Evolutionary conservation across 1,140 invertebrate species (phyloP), one percentile per base, ranked within the genome.

Genomic region (Paralvinella palmiformis): DNA sequence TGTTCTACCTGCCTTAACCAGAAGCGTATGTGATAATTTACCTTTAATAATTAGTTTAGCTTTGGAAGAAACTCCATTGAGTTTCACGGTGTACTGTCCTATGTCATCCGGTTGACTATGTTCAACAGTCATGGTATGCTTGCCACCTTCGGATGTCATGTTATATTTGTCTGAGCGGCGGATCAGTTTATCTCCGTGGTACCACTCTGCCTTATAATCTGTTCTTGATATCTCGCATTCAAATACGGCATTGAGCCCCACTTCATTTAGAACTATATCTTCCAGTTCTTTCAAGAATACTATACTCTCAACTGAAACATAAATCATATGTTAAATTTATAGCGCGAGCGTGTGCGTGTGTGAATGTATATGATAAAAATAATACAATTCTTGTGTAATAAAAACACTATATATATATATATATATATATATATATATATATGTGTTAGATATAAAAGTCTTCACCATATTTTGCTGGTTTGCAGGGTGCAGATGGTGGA

Each of bases 401-500:
- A n/a, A n/a, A n/a, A n/a, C n/a, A n/a, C n/a, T n/a, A n/a, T n/a
- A n/a, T n/a, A n/a, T n/a, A n/a, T n/a, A n/a, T n/a, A n/a, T n/a
- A n/a, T n/a, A n/a, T n/a, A n/a, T n/a, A n/a, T n/a, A n/a, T n/a
- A n/a, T n/a, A n/a, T 10, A 41, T 41, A 41, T 10, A 13, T 10
- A 41, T 41, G 37, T 41, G 37, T 13, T 41, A 41, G 10, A n/a
- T 41, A 13, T 10, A 13, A 35, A 35, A 7, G 13, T 50, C 22
- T 36, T 55, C 61, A 65, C 63, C 58, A 20, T 65, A 60, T 61
- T 88, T 85, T 73, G 96, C 94, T 0, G 89, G 85, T 72, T 95
- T 93, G 4, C 92, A 96, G 64, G 89, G 88, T 62, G 89, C 87
- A 55, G 92, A 93, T 5, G 94, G 95, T 79, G 96, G 92, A 66